phyloP scores from a whole-genome alignment of 2,797 vertebrate genomes.

The Tadarida brasiliensis region DNA sequence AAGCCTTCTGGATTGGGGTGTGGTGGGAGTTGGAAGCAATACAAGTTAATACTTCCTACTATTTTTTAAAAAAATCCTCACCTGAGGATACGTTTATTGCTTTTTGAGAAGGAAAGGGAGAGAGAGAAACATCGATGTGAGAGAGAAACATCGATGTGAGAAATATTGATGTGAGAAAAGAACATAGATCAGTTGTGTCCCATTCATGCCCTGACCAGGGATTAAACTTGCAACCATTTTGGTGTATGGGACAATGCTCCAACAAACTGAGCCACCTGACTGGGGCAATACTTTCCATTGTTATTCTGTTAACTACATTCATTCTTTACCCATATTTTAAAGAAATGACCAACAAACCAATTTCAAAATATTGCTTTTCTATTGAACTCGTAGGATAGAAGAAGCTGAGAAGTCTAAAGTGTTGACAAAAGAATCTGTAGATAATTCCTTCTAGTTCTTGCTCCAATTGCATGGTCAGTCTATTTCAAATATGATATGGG shows the following conservation, averaged over 20 bases:
- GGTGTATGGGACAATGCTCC: no score
- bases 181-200: neutral
- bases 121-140: neutral
- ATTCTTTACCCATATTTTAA: neutral
- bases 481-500: neutral
- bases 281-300: neutral
- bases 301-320: neutral
- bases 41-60: neutral
- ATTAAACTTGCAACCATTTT: neutral
- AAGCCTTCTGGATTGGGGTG: neutral
- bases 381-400: neutral
- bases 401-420: neutral
- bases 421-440: neutral
- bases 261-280: neutral
- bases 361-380: conserved; percentile 26
- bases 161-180: neutral
- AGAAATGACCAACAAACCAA: neutral
- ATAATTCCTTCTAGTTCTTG: neutral
- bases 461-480: neutral
- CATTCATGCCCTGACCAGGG: neutral
- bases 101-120: neutral
- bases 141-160: neutral
- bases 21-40: neutral
- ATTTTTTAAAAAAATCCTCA: neutral
- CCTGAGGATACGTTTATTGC: neutral